Percentiles rank a stretch among this genome's conserved stretches.
Evolutionary conservation across 2,113 vertebrate genomes (phyloP).

Genomic region (Sinocyclocheilus anophthalmus): DNA sequence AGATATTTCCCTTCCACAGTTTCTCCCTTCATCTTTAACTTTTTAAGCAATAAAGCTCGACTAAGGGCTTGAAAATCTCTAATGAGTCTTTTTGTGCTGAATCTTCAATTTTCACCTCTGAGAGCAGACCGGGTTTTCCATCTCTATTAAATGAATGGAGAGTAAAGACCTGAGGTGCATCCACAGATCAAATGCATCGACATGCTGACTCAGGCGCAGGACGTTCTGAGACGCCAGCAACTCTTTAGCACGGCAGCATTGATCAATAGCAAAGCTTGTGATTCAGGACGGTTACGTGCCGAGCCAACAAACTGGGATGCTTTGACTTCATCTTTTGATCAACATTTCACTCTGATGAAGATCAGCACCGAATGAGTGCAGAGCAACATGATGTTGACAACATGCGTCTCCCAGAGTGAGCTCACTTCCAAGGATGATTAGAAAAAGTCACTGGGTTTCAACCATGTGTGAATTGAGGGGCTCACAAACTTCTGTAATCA

Average conservation of each 20-base stretch:
- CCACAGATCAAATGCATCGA: constrained; percentile 56
- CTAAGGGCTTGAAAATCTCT: constrained; percentile 20
- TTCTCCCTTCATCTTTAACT: constrained; percentile 1
- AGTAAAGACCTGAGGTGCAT: constrained; percentile 38
- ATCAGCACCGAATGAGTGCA: constrained; percentile 20
- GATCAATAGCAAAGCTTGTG: constrained; percentile 50
- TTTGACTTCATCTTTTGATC: constrained; percentile 36
- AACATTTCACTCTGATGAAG: constrained; percentile 43
- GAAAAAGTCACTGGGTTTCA: neutral
- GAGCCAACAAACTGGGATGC: constrained; percentile 29
- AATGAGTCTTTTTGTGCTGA: constrained; percentile 16
- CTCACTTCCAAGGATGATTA: constrained; percentile 16
- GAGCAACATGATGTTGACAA: constrained; percentile 7
- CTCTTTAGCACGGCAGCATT: constrained; percentile 35
- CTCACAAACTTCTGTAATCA: neutral
- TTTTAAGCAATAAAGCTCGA: constrained; percentile 3
- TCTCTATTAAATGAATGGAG: constrained; percentile 42
- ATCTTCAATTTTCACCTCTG: constrained; percentile 34
- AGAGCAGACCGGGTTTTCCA: constrained; percentile 27
- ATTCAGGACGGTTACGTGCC: constrained; percentile 27
- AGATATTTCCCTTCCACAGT: constrained; percentile 8
- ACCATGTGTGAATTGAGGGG: neutral
- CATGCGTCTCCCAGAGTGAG: neutral
- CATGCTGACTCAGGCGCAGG: constrained; percentile 55
- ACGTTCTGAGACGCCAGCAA: constrained; percentile 19